These are phyloP conservation scores for Muraenolepis orangiensis DNA, from an alignment of 2,797 vertebrate species.

Conservation along the genomic window DNA sequence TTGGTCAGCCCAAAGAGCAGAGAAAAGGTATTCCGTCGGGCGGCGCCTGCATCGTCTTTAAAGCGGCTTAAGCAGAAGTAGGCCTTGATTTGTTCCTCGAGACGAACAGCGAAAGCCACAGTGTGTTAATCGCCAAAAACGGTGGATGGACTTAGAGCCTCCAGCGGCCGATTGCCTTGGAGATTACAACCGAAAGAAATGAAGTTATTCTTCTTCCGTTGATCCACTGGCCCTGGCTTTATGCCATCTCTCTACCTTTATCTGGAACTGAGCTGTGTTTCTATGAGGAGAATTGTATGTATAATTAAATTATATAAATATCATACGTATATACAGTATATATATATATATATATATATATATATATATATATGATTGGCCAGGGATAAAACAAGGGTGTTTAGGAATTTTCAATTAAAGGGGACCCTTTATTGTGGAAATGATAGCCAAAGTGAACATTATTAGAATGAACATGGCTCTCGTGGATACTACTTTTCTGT, in stretches of 20 bases:
- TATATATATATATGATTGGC: not conserved
- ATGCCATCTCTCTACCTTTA: too few species aligned
- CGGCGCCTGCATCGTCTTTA: slow-evolving; percentile 62
- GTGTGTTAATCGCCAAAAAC: slow-evolving; percentile 80
- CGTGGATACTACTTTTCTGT: slow-evolving; percentile 11
- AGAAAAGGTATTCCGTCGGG: slow-evolving; percentile 77
- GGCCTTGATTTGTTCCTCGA: slow-evolving; percentile 84
- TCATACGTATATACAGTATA: not conserved
- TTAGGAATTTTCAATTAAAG: slow-evolving; percentile 2
- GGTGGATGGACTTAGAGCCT: slow-evolving; percentile 77
- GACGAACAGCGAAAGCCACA: slow-evolving; percentile 71
- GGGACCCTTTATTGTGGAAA: slow-evolving; percentile 4
- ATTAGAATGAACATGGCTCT: slow-evolving; percentile 22
- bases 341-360: too few species aligned
- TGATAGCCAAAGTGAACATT: slow-evolving; percentile 6
- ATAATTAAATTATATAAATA: not conserved
- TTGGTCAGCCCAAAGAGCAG: slow-evolving; percentile 23
- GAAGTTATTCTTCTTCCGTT: slow-evolving; percentile 77
- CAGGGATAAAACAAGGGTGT: not conserved
- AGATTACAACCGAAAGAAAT: slow-evolving; percentile 82
- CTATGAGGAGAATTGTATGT: not conserved
- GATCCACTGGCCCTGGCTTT: slow-evolving; percentile 77
- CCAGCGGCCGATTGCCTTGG: slow-evolving; percentile 83
- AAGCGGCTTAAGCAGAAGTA: slow-evolving; percentile 85
- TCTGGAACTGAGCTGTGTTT: not conserved